phyloP scores from a whole-genome alignment of 2,113 vertebrate species.

The Maylandia zebra region DNA sequence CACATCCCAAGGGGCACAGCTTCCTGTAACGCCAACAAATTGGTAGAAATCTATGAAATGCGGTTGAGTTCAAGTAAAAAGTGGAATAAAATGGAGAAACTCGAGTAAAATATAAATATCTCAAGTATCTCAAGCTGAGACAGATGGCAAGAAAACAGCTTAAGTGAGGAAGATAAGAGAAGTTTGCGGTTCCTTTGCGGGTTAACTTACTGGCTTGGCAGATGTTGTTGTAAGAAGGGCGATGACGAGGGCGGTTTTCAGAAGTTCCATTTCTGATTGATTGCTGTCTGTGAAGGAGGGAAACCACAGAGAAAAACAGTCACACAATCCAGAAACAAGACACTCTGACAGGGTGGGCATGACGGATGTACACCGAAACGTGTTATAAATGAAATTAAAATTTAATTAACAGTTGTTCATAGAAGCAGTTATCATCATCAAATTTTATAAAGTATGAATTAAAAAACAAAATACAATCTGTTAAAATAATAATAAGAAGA shows the following conservation, averaged over 20 bases:
- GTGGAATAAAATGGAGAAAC: background rate
- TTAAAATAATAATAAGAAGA: rapidly evolving
- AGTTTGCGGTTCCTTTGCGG: background rate
- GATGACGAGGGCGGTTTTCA: slow-evolving; percentile 9
- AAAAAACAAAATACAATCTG: background rate
- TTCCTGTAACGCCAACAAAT: background rate
- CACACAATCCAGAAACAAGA: background rate
- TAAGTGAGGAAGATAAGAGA: background rate
- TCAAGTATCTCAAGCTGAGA: background rate
- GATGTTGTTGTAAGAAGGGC: slow-evolving; percentile 3
- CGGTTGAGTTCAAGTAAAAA: background rate
- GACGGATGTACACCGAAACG: background rate
- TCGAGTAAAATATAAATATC: background rate
- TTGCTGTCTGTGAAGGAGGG: background rate
- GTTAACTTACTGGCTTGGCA: slow-evolving; percentile 24
- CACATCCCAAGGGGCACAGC: no score
- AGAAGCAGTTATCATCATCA: background rate
- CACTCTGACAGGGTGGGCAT: background rate
- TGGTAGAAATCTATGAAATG: background rate
- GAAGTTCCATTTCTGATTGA: slow-evolving; percentile 34
- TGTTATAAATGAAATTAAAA: background rate
- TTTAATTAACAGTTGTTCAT: background rate
- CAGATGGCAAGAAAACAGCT: background rate
- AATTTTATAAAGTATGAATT: background rate
- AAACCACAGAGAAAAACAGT: background rate